Evolutionary conservation across 2,888 invertebrate species (phyloP).

Genomic region (Dorcus parallelipipedus): DNA sequence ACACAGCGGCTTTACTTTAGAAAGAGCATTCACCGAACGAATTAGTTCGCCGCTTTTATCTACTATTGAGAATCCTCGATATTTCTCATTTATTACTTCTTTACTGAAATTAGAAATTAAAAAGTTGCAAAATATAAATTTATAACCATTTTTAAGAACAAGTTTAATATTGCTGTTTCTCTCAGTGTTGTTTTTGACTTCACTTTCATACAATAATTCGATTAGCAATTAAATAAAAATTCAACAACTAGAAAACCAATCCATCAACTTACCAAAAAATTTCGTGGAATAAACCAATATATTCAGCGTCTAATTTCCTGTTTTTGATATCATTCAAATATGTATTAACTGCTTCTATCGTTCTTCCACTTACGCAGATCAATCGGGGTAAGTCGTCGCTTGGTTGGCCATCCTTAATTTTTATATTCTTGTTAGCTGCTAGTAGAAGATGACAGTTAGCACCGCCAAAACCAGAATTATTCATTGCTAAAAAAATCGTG

Average conservation of each 20-base stretch:
- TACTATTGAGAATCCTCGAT: slow-evolving; percentile 5
- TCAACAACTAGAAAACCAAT: too few species aligned
- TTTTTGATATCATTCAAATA: slow-evolving; percentile 62
- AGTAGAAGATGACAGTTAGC: slow-evolving; percentile 72
- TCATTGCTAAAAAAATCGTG: slow-evolving; percentile 54
- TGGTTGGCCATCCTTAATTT: slow-evolving; percentile 62
- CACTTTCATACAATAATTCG: too few species aligned
- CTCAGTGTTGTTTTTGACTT: too few species aligned
- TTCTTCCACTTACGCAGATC: slow-evolving; percentile 71
- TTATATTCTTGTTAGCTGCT: slow-evolving; percentile 57
- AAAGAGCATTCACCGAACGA: not conserved
- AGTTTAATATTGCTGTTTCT: too few species aligned
- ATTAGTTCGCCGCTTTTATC: slow-evolving; percentile 2
- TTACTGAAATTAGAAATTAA: too few species aligned
- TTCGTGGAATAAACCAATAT: slow-evolving; percentile 35
- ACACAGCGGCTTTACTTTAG: not conserved
- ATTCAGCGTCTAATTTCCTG: slow-evolving; percentile 38
- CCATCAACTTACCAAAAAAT: slow-evolving; percentile 5
- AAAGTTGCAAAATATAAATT: not conserved
- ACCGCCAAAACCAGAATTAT: slow-evolving; percentile 91
- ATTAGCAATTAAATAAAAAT: too few species aligned
- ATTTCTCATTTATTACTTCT: not conserved
- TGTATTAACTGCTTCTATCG: slow-evolving; percentile 65
- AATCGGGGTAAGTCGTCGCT: slow-evolving; percentile 66
- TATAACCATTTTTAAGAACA: too few species aligned